Conservation (phyloP, 1,140 invertebrate genomes). For the Drosophila navojoa region DNA sequence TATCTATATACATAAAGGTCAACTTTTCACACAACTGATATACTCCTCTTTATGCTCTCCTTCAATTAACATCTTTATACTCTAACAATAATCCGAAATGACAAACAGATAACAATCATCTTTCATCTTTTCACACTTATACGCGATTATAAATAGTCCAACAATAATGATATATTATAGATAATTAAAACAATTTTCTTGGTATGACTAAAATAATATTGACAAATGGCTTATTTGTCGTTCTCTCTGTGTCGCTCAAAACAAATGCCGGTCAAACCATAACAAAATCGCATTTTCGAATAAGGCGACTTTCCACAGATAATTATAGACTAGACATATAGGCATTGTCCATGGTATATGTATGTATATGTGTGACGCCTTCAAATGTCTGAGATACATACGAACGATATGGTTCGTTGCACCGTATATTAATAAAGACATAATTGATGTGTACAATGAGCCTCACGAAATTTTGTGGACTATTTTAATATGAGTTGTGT, state of each 20-base stretch:
- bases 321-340: slow-evolving; percentile 54
- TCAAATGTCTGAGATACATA: slow-evolving; percentile 36
- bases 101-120: no score
- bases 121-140: no score
- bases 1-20: no score
- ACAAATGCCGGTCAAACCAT: slow-evolving; percentile 28
- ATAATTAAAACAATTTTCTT: slow-evolving; percentile 22
- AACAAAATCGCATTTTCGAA: slow-evolving; percentile 53
- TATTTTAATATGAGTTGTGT: neutral
- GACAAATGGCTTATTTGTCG: slow-evolving; percentile 71
- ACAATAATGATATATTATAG: slow-evolving; percentile 34
- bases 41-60: no score
- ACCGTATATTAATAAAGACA: slow-evolving; percentile 33
- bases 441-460: slow-evolving; percentile 59
- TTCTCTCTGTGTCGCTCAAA: slow-evolving; percentile 8
- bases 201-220: slow-evolving; percentile 46
- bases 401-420: slow-evolving; percentile 23
- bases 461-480: slow-evolving; percentile 14
- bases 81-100: no score
- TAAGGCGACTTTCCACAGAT: slow-evolving; percentile 50
- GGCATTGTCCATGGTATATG: neutral
- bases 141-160: neutral
- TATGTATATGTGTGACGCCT: slow-evolving; percentile 33
- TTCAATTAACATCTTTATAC: no score
- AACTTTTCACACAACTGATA: no score